A percentile compares a stretch with the other conserved stretches of the same genome.
These are phyloP conservation scores for Argyrosomus japonicus DNA, from an alignment of 2,113 vertebrate species.

Conservation along the genomic window DNA sequence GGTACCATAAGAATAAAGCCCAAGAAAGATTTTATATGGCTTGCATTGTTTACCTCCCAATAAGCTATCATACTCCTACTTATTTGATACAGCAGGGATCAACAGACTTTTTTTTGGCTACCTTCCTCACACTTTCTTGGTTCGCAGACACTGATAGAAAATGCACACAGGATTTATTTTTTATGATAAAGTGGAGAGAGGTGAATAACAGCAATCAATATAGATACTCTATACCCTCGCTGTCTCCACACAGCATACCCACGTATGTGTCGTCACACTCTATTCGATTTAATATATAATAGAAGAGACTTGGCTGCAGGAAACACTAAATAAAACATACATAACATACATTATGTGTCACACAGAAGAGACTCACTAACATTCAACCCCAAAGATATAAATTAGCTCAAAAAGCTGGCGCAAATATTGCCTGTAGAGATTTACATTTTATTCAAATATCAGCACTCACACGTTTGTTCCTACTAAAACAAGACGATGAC, in stretches of 20 bases:
- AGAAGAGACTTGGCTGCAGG: neutral
- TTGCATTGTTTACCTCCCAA: constrained; percentile 61
- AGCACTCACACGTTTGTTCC: neutral
- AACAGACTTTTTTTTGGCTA: constrained; percentile 40
- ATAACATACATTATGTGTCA: neutral
- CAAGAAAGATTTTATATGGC: constrained; percentile 65
- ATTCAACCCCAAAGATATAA: neutral
- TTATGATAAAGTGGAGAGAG: constrained; percentile 47
- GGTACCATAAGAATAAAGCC: constrained; percentile 48
- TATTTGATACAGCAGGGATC: constrained; percentile 59
- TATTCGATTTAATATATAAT: constrained; percentile 3
- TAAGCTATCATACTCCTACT: constrained; percentile 57
- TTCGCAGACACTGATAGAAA: constrained; percentile 17
- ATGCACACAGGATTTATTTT: constrained; percentile 57
- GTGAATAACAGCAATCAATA: constrained; percentile 48
- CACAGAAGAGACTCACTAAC: neutral
- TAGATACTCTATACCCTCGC: constrained; percentile 12
- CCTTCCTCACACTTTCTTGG: constrained; percentile 17
- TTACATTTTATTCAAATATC: neutral
- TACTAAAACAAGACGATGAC: neutral
- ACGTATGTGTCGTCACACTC: neutral
- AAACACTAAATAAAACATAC: neutral
- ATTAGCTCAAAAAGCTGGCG: neutral
- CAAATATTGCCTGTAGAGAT: neutral
- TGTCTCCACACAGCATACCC: neutral